These are phyloP conservation scores for Doris montereyensis DNA, from an alignment of 2,888 invertebrate genomes.

Conservation along the genomic window DNA sequence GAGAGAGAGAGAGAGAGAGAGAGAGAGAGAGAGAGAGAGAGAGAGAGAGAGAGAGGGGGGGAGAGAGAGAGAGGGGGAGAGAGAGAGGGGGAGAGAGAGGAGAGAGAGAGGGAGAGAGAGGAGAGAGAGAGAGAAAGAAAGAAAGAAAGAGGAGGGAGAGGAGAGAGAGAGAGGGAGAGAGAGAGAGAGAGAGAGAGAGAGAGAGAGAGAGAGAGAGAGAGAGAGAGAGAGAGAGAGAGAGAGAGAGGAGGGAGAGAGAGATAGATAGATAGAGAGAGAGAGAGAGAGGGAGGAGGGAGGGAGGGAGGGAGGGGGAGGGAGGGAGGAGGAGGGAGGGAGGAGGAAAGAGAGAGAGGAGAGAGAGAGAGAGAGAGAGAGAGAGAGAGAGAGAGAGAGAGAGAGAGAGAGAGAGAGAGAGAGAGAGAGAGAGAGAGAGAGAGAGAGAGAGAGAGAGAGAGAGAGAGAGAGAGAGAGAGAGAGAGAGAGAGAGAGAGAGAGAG, in stretches of 20 bases:
- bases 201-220: not conserved
- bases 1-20: too few species aligned
- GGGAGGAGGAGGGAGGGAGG: not conserved
- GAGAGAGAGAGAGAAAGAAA: conserved; percentile 13
- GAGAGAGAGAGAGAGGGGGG: conserved; percentile 3
- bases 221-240: not conserved
- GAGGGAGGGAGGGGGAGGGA: not conserved
- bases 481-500: not conserved
- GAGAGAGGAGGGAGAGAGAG: not conserved
- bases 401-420: not conserved
- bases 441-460: not conserved
- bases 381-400: not conserved
- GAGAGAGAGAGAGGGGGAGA: not conserved
- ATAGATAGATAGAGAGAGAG: not conserved
- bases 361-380: not conserved
- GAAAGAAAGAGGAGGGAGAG: not conserved
- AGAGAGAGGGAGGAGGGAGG: not conserved
- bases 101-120: not conserved
- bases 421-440: not conserved
- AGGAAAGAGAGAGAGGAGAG: not conserved
- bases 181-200: not conserved
- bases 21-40: conserved; percentile 20
- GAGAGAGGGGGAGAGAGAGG: not conserved
- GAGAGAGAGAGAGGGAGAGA: not conserved
- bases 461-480: not conserved